Evolutionary conservation across 2,888 invertebrate species (phyloP), one percentile per base, ranked within the genome.

Genomic region (Xestia rhomboidea): DNA sequence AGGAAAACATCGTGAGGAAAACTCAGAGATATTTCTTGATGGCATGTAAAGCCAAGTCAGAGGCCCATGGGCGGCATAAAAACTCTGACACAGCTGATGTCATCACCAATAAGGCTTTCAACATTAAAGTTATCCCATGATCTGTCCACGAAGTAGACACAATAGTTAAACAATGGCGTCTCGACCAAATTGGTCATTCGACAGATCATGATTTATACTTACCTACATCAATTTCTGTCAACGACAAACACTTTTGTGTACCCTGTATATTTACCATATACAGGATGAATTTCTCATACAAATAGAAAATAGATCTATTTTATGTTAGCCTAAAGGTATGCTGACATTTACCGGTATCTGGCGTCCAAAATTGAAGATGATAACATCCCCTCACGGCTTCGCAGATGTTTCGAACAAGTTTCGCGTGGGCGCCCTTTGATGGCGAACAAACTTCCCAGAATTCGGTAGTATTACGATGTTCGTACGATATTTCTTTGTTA

Each of bases 331-430:
- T 18, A 7, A 49, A 73, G 44, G 2, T 18, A 63, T 49, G 15
- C 21, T 30, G 41, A 41, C 24, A 18, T 63, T 77, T 27, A 21
- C 27, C 27, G 21, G 72, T 27, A 46, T 57, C 3, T 66, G 15
- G 38, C 38, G 64, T 30, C 54, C 38, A 66, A 63, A 68, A 79
- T 63, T 30, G 30, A 30, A 46, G n/a, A 30, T 49, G 21, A 41
- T 63, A 67, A 62, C 11, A 11, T 34, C 5, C 24, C 4, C 10
- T 27, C 30, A 44, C 34, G 27, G 54, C 8, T 57, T 60, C 51
- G 15, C 0, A 24, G 27, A 68, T 21, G 54, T 79, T 57, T 79
- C 30, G 30, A 46, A 63, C 30, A 73, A 27, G 66, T 7, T 44
- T 18, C 46, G 41, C 24, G 64, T 79, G 46, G 68, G 49, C 2